phyloP scores from a whole-genome alignment of 2,113 vertebrate genomes.

The Podiceps cristatus region DNA sequence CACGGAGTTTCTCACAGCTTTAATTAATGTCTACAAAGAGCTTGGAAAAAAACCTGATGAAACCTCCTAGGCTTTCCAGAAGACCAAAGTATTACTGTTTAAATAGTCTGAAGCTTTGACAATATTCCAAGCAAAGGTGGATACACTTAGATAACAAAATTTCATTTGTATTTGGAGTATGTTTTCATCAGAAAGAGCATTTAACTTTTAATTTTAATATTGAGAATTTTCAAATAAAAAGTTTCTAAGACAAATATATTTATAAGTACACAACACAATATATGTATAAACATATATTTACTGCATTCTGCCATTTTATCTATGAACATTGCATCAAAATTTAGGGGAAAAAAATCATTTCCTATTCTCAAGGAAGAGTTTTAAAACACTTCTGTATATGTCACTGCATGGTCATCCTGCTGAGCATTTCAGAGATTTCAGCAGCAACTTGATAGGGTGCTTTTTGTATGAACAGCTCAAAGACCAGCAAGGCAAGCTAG shows the following conservation, averaged over 20 bases:
- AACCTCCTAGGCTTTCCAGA: neutral
- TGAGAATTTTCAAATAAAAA: neutral
- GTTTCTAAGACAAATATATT: neutral
- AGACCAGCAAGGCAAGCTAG: neutral
- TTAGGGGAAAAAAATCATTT: slow-evolving; percentile 51
- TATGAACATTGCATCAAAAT: slow-evolving; percentile 47
- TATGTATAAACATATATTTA: neutral
- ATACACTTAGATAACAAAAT: neutral
- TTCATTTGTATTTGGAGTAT: neutral
- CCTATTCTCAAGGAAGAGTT: slow-evolving; percentile 36
- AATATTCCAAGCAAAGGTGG: neutral
- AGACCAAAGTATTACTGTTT: neutral
- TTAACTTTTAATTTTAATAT: neutral
- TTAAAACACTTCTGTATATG: slow-evolving; percentile 22
- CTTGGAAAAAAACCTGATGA: neutral
- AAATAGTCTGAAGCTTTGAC: neutral
- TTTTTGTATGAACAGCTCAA: neutral
- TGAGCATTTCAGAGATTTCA: slow-evolving; percentile 53
- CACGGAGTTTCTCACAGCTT: neutral
- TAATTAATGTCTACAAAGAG: neutral
- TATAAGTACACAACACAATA: neutral
- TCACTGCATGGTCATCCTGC: neutral
- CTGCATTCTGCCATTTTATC: neutral
- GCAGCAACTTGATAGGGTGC: slow-evolving; percentile 49
- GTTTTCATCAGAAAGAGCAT: neutral